Conservation (phyloP, 2,888 invertebrate species). For the Adineta ricciae region DNA sequence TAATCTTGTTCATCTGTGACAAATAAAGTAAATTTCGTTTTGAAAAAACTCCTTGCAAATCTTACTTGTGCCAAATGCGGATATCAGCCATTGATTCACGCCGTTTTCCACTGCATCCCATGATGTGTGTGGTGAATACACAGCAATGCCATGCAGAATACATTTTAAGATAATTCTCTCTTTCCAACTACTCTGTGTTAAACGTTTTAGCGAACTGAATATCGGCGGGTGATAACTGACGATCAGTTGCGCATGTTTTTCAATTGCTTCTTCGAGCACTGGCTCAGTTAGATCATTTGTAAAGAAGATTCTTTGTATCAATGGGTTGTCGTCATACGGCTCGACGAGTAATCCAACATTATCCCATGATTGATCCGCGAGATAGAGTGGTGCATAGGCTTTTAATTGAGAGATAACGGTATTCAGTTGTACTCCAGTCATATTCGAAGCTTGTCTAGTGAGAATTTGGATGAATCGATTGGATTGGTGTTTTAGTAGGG, state of each 20-base stretch:
- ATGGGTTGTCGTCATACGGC: slow-evolving; percentile 55
- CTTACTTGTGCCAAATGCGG: slow-evolving; percentile 55
- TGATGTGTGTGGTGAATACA: slow-evolving; percentile 84
- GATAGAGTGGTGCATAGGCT: slow-evolving; percentile 21
- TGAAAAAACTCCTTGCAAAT: too few relatives aligned
- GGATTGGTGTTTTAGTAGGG: not conserved
- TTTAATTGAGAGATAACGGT: slow-evolving; percentile 23
- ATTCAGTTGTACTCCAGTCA: slow-evolving; percentile 22
- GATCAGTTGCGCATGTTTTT: slow-evolving; percentile 60
- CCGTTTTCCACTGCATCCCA: slow-evolving; percentile 75
- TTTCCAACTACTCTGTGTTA: slow-evolving; percentile 61
- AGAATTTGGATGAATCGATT: not conserved
- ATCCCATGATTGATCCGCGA: slow-evolving; percentile 61
- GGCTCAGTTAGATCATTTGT: slow-evolving; percentile 84
- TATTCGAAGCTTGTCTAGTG: not conserved
- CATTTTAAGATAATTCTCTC: slow-evolving; percentile 70
- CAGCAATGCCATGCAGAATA: slow-evolving; percentile 69
- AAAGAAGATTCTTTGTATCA: slow-evolving; percentile 59
- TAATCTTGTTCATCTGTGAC: not conserved
- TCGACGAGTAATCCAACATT: slow-evolving; percentile 84
- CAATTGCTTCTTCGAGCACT: slow-evolving; percentile 67
- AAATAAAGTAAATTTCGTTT: not conserved
- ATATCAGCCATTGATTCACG: slow-evolving; percentile 83
- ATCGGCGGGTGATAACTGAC: slow-evolving; percentile 92
- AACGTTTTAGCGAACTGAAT: slow-evolving; percentile 69